Conservation (phyloP, 2,113 vertebrate species). For the Muscicapa adusta region DNA sequence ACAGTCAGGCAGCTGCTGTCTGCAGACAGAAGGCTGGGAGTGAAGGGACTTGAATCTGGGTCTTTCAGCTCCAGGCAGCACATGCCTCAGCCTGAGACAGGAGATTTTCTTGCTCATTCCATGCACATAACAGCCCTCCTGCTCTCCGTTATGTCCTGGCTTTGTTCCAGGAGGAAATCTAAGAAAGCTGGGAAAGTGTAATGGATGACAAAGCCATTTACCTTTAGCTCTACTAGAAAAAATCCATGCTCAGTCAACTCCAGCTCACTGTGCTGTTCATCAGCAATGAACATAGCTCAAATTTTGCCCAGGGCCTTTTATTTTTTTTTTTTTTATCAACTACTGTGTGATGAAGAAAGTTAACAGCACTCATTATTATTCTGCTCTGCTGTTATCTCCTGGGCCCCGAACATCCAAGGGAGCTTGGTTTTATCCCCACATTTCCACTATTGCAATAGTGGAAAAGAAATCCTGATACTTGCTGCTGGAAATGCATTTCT, state of each 20-base stretch:
- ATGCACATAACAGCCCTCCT: not conserved
- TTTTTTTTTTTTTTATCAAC: not conserved
- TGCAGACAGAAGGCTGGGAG: not conserved
- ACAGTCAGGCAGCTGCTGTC: not conserved
- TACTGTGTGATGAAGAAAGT: not conserved
- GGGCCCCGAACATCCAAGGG: not conserved
- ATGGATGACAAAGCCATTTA: conserved; percentile 43
- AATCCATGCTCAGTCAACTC: conserved; percentile 17
- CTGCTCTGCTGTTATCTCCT: not conserved
- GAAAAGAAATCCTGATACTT: not conserved
- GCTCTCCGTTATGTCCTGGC: not conserved
- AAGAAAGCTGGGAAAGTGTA: conserved; percentile 32
- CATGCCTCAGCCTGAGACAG: not conserved
- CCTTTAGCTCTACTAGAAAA: conserved; percentile 11
- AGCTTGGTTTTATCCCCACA: not conserved
- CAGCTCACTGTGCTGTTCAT: not conserved
- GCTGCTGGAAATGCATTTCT: not conserved
- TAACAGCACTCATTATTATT: not conserved
- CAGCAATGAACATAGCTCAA: not conserved
- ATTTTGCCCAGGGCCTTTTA: not conserved
- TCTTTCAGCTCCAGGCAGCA: not conserved
- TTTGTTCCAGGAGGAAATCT: conserved; percentile 34
- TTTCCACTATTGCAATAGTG: not conserved
- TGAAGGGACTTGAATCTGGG: not conserved
- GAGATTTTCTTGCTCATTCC: conserved; percentile 31